phyloP scores from a whole-genome alignment of 1,140 invertebrate species.

The Mamestra configurata region DNA sequence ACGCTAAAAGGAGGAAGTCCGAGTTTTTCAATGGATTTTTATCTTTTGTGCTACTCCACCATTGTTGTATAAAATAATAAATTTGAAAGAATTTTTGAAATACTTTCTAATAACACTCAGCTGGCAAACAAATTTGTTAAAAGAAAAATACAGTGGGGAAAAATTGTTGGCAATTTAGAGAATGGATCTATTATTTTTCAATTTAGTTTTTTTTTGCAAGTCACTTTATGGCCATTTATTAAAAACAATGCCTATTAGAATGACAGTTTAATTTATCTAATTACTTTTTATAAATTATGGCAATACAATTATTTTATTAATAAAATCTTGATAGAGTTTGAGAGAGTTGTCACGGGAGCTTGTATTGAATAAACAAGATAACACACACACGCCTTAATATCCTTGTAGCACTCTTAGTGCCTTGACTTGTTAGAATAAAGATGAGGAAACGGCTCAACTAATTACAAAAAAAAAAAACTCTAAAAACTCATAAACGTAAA shows the following conservation, averaged over 20 bases:
- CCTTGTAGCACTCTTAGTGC: no score
- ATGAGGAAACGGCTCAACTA: no score
- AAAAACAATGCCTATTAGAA: slow-evolving; percentile 10
- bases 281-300: background rate
- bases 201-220: slow-evolving; percentile 20
- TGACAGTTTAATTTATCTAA: slow-evolving; percentile 3
- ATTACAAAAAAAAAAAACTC: no score
- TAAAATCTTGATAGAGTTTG: no score
- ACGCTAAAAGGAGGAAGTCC: slow-evolving; percentile 29
- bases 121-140: slow-evolving; percentile 18
- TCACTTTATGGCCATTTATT: slow-evolving; percentile 9
- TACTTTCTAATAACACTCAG: slow-evolving; percentile 27
- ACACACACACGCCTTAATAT: no score
- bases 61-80: slow-evolving; percentile 37
- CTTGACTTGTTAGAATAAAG: no score
- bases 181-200: slow-evolving; percentile 29
- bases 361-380: no score
- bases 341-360: no score
- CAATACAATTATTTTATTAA: no score
- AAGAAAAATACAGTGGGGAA: slow-evolving; percentile 14
- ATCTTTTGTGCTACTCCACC: slow-evolving; percentile 14
- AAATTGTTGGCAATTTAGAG: slow-evolving; percentile 1
- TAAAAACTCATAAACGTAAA: no score
- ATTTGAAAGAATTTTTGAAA: slow-evolving; percentile 24
- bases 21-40: slow-evolving; percentile 21